Percentiles rank a stretch among this genome's conserved stretches.
Evolutionary conservation across 2,797 vertebrate genomes (phyloP).

Genomic region (Odontamblyopus rebecca): DNA sequence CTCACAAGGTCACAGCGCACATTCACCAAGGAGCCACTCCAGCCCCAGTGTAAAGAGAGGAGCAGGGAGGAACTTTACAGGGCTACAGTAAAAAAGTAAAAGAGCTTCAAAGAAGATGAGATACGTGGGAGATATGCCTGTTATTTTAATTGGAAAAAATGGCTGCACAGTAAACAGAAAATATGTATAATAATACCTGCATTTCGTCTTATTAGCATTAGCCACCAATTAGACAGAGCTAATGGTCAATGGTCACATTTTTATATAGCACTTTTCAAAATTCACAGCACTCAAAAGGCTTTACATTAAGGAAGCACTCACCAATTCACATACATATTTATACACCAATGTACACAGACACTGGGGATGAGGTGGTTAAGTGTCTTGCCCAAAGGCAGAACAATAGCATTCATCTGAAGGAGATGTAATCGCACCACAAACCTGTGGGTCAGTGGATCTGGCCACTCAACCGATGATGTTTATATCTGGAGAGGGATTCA

Average conservation of each 20-base stretch:
- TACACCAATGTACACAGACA: no score
- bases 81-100: neutral
- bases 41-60: neutral
- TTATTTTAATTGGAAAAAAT: neutral
- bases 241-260: neutral
- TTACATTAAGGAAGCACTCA: no score
- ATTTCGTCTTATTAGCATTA: neutral
- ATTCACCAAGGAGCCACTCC: slow-evolving; percentile 42
- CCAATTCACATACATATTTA: no score
- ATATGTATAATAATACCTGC: neutral
- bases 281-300: no score
- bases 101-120: neutral
- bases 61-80: neutral
- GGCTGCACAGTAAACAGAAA: neutral
- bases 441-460: no score
- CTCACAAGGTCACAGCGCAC: slow-evolving; percentile 71
- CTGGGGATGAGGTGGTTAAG: no score
- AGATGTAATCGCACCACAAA: no score
- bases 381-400: no score
- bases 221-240: neutral
- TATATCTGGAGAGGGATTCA: no score
- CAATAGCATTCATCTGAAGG: no score
- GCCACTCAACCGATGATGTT: no score
- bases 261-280: no score
- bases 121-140: neutral